Base-by-base conservation (phyloP, 2,888 invertebrate genomes). In the Amblyjoppa proteus region DNA sequence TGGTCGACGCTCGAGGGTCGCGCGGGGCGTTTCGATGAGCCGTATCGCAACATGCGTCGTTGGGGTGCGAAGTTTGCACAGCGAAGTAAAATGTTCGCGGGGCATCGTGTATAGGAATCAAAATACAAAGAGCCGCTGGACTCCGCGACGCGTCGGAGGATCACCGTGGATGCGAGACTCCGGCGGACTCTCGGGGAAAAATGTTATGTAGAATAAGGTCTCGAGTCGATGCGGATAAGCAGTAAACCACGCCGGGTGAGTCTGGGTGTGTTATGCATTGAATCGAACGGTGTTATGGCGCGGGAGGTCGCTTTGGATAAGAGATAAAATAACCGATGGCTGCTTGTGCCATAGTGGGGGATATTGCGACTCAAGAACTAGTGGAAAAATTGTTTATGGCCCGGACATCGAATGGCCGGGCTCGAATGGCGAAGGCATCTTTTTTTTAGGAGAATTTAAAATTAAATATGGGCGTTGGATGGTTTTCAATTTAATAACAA, bases 231-330 rank as follows among this genome's bases (percentile, higher is more conserved):
- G 16, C 38, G 66, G n/a, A 38, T 20, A 66, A 66, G 66, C 66
- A 38, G 66, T 66, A 66, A 66, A 66, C 66, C 66, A 38, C 34
- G n/a, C 66, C 7, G 38, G 7, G 66, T 16, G 66, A 38, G 38
- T n/a, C 38, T 38, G 2, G 11, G 61, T 38, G 34, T 9, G 9
- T 11, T 41, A 41, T 4, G 41, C 38, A 66, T 66, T 66, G 66
- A 66, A 66, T 66, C 66, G n/a, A 6, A 66, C 20, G 38, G 66
- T 38, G 34, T 41, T 66, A 66, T 16, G n/a, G 66, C n/a, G n/a
- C 7, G 20, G 38, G 25, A 61, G 61, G 25, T 61, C 11, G 38
- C 66, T 20, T 38, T n/a, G 38, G 38, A 66, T n/a, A 38, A n/a
- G 38, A 34, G 38, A 38, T 66, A 66, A 66, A 66, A 38, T 38